Evolutionary conservation across 2,797 vertebrate species (phyloP), one percentile per base, ranked within the genome.

Genomic region (Schizopygopsis pylzovi): DNA sequence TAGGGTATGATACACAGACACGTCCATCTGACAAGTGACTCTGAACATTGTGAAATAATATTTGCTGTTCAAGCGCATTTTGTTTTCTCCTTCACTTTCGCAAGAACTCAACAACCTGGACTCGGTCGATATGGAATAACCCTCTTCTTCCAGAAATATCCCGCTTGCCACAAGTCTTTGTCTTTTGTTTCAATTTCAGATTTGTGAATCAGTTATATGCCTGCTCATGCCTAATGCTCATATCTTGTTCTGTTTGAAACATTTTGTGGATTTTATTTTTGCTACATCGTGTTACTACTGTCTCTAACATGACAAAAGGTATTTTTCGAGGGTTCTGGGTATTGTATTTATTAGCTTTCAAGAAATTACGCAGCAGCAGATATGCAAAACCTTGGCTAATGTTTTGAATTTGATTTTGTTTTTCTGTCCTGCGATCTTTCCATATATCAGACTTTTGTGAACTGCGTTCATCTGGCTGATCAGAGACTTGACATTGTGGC

Each of bases 291-390:
- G 81, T 87, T 92, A 89, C 91, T 91, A 88, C 89, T 91, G 89
- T 93, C 91, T 91, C 86, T 90, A 87, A 91, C 85, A 88, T 56
- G 85, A 91, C 83, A 79, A 82, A 79, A 82, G 76, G 85, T 59
- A 28, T 83, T 81, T 85, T 84, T 75, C 10, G 15, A 91, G 85
- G 76, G 76, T 79, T 85, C 70, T 59, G 87, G 85, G 45, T 85
- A 86, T 89, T 93, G 92, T 91, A 94, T 94, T 94, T 94, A 94
- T 95, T 93, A 89, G 91, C 89, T 89, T 88, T 84, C 87, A 83
- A 70, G 73, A 77, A 86, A 79, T 80, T 28, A 59, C 37, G 87
- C 65, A 78, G 86, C 67, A 43, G 85, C 63, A 47, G 83, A 82
- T 67, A 37, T 56, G 20, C 45, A 39, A 84, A 85, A 82, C 37